Conservation (phyloP, 2,113 vertebrate genomes). For the Zosterops hypoxanthus region DNA sequence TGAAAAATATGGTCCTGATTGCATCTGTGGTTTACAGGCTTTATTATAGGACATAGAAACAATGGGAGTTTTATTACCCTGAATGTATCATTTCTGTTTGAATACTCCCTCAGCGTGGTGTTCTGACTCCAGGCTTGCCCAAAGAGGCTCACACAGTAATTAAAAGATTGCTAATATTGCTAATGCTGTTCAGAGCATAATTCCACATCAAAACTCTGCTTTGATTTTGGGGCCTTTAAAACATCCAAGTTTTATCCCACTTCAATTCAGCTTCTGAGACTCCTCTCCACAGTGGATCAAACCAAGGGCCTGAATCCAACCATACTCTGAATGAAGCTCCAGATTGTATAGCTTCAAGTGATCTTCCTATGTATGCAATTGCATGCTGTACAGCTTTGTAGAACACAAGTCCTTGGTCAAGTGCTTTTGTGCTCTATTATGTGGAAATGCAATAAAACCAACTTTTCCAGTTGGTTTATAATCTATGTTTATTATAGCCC, state of each 20-base stretch:
- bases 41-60: slow-evolving; percentile 18
- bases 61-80: slow-evolving; percentile 33
- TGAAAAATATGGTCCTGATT: slow-evolving; percentile 23
- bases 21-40: slow-evolving; percentile 13
- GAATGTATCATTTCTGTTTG: slow-evolving; percentile 35
- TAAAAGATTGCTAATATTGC: slow-evolving; percentile 39
- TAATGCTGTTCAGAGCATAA: slow-evolving; percentile 31
- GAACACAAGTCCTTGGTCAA: not conserved
- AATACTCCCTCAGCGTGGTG: slow-evolving; percentile 39
- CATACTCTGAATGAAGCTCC: not conserved
- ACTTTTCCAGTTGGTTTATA: not conserved
- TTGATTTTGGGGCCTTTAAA: not conserved
- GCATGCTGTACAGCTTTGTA: not conserved
- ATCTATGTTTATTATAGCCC: not conserved
- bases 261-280: slow-evolving; percentile 27
- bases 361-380: not conserved
- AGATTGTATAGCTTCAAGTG: slow-evolving; percentile 39
- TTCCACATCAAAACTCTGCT: slow-evolving; percentile 40
- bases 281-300: slow-evolving; percentile 8
- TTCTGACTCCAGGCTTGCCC: not conserved
- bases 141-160: slow-evolving; percentile 11
- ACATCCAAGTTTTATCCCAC: slow-evolving; percentile 1
- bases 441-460: not conserved
- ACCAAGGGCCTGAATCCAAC: not conserved
- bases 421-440: not conserved